Conservation (phyloP, 2,113 vertebrate genomes). For the Leucosticte australis region DNA sequence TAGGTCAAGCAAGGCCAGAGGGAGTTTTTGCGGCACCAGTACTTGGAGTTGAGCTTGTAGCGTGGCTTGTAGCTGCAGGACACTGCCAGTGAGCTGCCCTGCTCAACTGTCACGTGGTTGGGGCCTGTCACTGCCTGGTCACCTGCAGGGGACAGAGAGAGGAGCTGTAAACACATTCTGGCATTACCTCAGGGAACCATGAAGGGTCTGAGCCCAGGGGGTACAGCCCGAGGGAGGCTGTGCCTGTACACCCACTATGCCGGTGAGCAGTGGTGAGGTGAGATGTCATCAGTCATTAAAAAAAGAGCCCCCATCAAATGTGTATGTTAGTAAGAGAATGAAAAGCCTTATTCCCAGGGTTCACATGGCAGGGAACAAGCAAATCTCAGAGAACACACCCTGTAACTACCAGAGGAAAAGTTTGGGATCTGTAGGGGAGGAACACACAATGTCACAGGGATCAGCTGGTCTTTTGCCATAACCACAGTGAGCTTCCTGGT, state of each 20-base stretch:
- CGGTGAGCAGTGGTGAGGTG: rapidly evolving
- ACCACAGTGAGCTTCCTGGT: not conserved
- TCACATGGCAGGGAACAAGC: not conserved
- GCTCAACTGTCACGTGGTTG: rapidly evolving
- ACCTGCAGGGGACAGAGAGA: not conserved
- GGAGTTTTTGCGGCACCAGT: not conserved
- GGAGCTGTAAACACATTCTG: rapidly evolving
- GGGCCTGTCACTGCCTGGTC: not conserved
- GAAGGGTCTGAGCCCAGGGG: not conserved
- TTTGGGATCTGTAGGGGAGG: too few relatives aligned
- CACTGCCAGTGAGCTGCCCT: not conserved
- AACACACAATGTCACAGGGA: too few relatives aligned
- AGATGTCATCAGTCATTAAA: not conserved
- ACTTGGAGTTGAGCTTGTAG: not conserved
- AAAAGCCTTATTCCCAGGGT: not conserved
- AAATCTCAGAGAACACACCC: not conserved
- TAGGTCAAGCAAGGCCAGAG: not conserved
- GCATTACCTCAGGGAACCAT: rapidly evolving
- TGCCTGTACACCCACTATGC: rapidly evolving
- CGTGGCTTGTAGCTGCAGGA: not conserved
- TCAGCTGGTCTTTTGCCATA: not conserved
- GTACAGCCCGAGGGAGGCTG: rapidly evolving
- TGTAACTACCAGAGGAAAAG: not conserved
- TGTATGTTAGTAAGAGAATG: rapidly evolving
- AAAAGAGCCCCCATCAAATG: not conserved